Base-by-base conservation (phyloP, 2,888 invertebrate genomes). In the Callyntrura sp. region DNA sequence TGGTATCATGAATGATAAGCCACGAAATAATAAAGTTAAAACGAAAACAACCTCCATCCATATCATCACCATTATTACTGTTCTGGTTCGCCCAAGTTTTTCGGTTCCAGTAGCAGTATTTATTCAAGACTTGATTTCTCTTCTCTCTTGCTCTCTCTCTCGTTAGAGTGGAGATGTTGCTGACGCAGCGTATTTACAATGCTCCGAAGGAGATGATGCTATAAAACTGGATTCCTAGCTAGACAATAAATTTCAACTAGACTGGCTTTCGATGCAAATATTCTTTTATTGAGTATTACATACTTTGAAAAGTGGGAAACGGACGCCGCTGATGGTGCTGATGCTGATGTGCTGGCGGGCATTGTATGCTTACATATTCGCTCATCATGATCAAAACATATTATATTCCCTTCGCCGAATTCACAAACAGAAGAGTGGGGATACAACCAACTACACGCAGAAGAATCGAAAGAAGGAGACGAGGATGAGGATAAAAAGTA, bases 141-240 rank as follows among this genome's bases (percentile, higher is more conserved):
- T n/a, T 51, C 17, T 48, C n/a, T n/a, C n/a, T n/a, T n/a, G n/a
- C n/a, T n/a, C n/a, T n/a, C 25, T 45, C 9, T 55, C 57, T 79
- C 28, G 79, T 79, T 57, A 57, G 28, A 57, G 82, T n/a, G n/a
- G n/a, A 65, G 17, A 68, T n/a, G n/a, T n/a, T 68, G 73, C 55
- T 73, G 73, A 51, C 62, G 35, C 35, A 62, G 35, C 20, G 62
- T 68, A 45, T 23, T 45, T 62, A 68, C 82, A 0, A 73, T 48
- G 48, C 73, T 20, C 20, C n/a, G 11, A 51, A 73, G 48, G 12
- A 20, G 45, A 48, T 73, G 73, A 48, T 73, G 57, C 73, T 73
- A 84, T 73, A 84, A 84, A 84, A 84, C 84, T 84, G 84, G 84
- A 84, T 84, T 84, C 84, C 51, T 57, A 23, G 55, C 84, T 57